Evolutionary conservation across 2,888 invertebrate genomes (phyloP).

Genomic region (Temnothorax rugatulus): DNA sequence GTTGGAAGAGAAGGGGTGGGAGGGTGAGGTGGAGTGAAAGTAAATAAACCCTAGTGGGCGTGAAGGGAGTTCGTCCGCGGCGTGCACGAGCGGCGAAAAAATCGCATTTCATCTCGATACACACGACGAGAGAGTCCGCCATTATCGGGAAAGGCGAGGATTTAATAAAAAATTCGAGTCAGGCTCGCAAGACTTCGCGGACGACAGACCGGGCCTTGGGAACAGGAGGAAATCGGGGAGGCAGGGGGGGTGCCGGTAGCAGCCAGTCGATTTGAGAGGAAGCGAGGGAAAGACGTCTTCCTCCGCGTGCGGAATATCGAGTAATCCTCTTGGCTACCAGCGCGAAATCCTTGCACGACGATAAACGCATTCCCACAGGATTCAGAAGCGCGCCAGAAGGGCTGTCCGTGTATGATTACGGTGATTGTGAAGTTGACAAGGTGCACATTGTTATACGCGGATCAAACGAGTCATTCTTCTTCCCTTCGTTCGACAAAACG

Average conservation of each 20-base stretch:
- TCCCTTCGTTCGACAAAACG: background rate
- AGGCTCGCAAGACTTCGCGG: conserved; percentile 59
- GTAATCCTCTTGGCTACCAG: conserved; percentile 67
- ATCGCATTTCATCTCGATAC: conserved; percentile 81
- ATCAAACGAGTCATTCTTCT: background rate
- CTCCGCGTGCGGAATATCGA: conserved; percentile 79
- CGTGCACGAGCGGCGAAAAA: conserved; percentile 73
- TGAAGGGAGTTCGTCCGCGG: conserved; percentile 50
- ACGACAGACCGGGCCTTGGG: conserved; percentile 20
- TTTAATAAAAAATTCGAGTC: conserved; percentile 82
- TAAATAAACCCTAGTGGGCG: conserved; percentile 75
- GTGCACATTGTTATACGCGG: background rate
- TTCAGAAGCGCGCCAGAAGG: conserved; percentile 32
- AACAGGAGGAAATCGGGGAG: conserved; percentile 44
- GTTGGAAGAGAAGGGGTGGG: background rate
- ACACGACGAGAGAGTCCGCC: conserved; percentile 72
- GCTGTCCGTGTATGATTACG: conserved; percentile 39
- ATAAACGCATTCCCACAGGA: conserved; percentile 69
- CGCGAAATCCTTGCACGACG: conserved; percentile 61
- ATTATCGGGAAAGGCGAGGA: conserved; percentile 75
- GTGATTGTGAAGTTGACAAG: conserved; percentile 50
- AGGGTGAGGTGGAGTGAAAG: conserved; percentile 43
- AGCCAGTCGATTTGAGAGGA: conserved; percentile 66
- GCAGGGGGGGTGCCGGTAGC: conserved; percentile 61
- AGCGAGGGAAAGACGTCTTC: conserved; percentile 70